Base-by-base conservation (phyloP, 2,797 vertebrate genomes). In the Falco berigora region DNA sequence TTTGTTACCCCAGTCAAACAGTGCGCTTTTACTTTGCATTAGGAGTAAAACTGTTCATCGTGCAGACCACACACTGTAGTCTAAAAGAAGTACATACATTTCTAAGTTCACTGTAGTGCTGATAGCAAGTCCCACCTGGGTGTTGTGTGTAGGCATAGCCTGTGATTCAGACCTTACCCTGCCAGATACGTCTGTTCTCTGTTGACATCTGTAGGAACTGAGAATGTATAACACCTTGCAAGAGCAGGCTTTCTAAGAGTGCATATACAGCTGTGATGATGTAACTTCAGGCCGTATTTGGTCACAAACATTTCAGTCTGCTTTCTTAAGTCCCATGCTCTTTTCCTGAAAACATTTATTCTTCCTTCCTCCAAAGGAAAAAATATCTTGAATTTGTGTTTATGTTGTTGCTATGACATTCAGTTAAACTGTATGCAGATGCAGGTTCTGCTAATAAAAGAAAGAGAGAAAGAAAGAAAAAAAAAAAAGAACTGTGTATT, bases 361-460 rank as follows among this genome's bases (percentile, higher is more conserved):
- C 84, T 96, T 96, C 74, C 78, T 78, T n/a, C 56, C 58, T 96
- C 61, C 24, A 24, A 85, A 94, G 90, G 93, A 94, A 93, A 86
- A 96, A 93, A 88, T 84, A 96, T 64, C 94, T 78, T 69, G 68
- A 84, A 90, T 97, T 96, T 93, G 69, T 98, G 78, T 98, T 98
- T 98, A 90, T 96, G 76, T 95, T 77, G 97, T 98, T 98, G 97
- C 98, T 96, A 97, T 97, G 98, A 89, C 81, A 88, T 92, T 97
- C 24, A 36, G 85, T 96, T 97, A 97, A 97, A 97, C 96, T 96
- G 88, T 88, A 96, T 97, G 97, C 97, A 97, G 95, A 97, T 97
- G 97, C 96, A 93, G 74, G 69, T 97, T 97, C 89, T 95, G 91
- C 94, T 97, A 97, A 94, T 96, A 95, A 96, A 88, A 81, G 62